Percentiles rank a stretch among this genome's conserved stretches.
Conservation (phyloP, 2,888 invertebrate species). For the Diogma glabrata region DNA sequence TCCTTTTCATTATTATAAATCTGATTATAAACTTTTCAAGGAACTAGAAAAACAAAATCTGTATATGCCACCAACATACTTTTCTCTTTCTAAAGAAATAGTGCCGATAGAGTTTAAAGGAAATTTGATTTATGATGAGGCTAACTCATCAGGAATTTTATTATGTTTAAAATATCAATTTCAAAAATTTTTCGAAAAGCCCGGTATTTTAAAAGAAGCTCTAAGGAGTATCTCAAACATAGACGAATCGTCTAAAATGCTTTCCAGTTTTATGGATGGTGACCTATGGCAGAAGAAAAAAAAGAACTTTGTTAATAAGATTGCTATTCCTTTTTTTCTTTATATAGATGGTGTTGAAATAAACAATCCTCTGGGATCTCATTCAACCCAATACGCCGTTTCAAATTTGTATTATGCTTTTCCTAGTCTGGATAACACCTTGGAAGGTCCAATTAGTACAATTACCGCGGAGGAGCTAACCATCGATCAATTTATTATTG, state of each 20-base stretch:
- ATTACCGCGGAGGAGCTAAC: too few relatives aligned
- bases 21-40: neutral
- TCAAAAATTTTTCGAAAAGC: neutral
- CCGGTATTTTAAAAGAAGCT: neutral
- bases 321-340: neutral
- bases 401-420: neutral
- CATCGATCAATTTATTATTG: too few relatives aligned
- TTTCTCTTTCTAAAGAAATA: neutral
- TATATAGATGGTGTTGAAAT: neutral
- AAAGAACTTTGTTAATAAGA: too few relatives aligned
- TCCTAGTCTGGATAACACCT: too few relatives aligned
- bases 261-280: neutral
- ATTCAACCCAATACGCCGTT: neutral
- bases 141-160: neutral
- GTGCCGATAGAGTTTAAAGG: neutral
- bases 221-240: neutral
- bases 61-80: neutral
- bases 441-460: too few relatives aligned
- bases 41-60: neutral
- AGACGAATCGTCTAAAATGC: too few relatives aligned
- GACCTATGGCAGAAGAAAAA: neutral
- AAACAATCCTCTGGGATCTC: neutral
- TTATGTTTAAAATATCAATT: neutral
- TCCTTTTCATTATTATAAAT: too few relatives aligned
- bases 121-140: neutral